phyloP scores from a whole-genome alignment of 2,797 vertebrate genomes.

The Odontamblyopus lacepedii region DNA sequence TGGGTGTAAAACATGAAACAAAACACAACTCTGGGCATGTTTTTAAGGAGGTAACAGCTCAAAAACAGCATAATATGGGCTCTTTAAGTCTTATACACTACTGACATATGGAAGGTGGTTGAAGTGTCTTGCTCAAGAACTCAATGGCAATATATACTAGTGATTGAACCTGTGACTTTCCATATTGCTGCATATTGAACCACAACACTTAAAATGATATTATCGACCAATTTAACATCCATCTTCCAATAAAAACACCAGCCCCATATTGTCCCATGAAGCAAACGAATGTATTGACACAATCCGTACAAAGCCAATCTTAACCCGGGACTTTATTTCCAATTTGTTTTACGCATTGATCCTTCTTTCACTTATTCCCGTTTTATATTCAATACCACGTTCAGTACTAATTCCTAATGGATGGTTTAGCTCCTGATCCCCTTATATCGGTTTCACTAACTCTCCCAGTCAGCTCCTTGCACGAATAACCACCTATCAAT shows the following conservation, averaged over 20 bases:
- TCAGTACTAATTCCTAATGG: slow-evolving; percentile 12
- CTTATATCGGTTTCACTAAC: slow-evolving; percentile 22
- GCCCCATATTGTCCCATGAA: neutral
- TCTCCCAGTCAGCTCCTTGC: slow-evolving; percentile 25
- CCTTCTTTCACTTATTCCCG: neutral
- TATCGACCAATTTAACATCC: neutral
- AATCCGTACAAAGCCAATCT: neutral
- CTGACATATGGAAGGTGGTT: too few relatives aligned
- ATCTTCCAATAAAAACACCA: neutral
- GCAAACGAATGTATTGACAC: neutral
- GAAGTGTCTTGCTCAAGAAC: too few relatives aligned
- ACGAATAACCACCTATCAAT: slow-evolving; percentile 28
- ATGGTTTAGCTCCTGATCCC: slow-evolving; percentile 24
- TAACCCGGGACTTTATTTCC: neutral
- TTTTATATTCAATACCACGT: slow-evolving; percentile 1
- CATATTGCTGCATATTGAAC: neutral
- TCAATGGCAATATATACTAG: too few relatives aligned
- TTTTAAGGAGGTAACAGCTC: too few relatives aligned
- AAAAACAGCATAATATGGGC: too few relatives aligned
- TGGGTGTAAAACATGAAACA: too few relatives aligned
- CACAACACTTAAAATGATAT: neutral
- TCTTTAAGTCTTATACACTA: too few relatives aligned
- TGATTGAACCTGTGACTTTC: neutral
- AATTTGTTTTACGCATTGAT: neutral
- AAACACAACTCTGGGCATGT: too few relatives aligned